phyloP scores from a whole-genome alignment of 2,888 invertebrate genomes.

The Perdita meconis region DNA sequence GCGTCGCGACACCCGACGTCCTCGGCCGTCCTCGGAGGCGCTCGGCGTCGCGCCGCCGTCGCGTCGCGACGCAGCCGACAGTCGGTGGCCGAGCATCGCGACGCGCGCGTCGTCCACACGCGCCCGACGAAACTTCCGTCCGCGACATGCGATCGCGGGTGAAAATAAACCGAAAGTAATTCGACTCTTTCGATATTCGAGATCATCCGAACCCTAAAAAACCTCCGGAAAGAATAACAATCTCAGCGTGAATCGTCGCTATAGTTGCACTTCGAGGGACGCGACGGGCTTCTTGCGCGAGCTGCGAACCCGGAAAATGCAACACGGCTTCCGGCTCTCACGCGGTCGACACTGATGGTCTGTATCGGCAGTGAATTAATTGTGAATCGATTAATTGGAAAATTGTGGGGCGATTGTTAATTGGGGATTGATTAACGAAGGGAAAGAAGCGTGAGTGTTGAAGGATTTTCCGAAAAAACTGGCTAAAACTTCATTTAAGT shows the following conservation, averaged over 20 bases:
- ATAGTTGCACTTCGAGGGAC: too few species aligned
- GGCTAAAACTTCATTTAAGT: too few species aligned
- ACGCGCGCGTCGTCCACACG: conserved; percentile 69
- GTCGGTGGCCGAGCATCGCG: conserved; percentile 79
- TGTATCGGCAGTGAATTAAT: conserved; percentile 64
- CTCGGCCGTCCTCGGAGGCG: conserved; percentile 71
- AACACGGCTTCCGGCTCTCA: conserved; percentile 45
- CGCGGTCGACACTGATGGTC: conserved; percentile 71
- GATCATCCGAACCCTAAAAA: too few species aligned
- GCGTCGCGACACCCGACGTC: too few species aligned
- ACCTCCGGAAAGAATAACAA: too few species aligned
- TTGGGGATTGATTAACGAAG: too few species aligned
- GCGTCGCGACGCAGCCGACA: conserved; percentile 69
- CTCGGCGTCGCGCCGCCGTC: conserved; percentile 72
- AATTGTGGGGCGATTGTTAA: too few species aligned
- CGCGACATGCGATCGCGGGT: conserved; percentile 8
- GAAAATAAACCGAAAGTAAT: neutral
- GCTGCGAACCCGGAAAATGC: conserved; percentile 48
- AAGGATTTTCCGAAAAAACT: too few species aligned
- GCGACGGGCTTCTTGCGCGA: conserved; percentile 31
- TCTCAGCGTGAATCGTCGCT: too few species aligned
- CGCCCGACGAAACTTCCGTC: neutral
- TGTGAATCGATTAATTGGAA: too few species aligned
- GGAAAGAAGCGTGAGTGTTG: too few species aligned
- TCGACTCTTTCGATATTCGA: too few species aligned